Evolutionary conservation across 1,140 invertebrate genomes (phyloP), one percentile per base, ranked within the genome.

Genomic region (Dendroctonus valens): DNA sequence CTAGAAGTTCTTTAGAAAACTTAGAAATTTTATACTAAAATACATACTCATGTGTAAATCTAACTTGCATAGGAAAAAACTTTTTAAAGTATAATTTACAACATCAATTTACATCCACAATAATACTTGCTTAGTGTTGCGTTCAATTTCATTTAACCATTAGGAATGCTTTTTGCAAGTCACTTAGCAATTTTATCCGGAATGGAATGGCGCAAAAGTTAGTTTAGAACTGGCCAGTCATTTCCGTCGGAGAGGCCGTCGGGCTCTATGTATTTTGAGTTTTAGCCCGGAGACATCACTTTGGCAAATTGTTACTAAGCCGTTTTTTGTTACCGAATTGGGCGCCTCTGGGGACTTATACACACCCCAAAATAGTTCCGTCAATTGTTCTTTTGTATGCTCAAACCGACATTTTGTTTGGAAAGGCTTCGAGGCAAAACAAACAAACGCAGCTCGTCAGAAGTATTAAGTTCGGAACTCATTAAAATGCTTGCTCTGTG

Each of bases 281-380:
- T 55, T 55, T 55, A 55, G 26, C 53, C 53, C 38, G 39, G 39
- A 55, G 37, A 41, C 39, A 55, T 26, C 53, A 55, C 53, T 55
- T 40, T 40, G 41, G 39, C 53, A 55, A 55, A 55, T 55, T 55
- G 39, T 55, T 55, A 55, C 41, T 40, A 55, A 55, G 39, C 39
- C 9, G 53, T 55, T 55, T 55, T 55, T 55, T 15, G 8, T 55
- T 55, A n/a, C 53, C 7, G 39, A 38, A 55, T 55, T 55, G 53
- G 53, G 26, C 50, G 50, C 50, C 50, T 7, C 8, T 26, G 9
- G 50, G 53, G 53, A 40, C 5, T 55, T 41, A 55, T 26, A 41
- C 53, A 55, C 52, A 40, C 52, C 15, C 52, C 8, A 15, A 15
- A 46, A 46, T 46, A 51, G 15, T 51, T 51, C 50, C 15, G 15